Conservation (phyloP, 2,113 vertebrate species). For the Campylomormyrus tamandua region DNA sequence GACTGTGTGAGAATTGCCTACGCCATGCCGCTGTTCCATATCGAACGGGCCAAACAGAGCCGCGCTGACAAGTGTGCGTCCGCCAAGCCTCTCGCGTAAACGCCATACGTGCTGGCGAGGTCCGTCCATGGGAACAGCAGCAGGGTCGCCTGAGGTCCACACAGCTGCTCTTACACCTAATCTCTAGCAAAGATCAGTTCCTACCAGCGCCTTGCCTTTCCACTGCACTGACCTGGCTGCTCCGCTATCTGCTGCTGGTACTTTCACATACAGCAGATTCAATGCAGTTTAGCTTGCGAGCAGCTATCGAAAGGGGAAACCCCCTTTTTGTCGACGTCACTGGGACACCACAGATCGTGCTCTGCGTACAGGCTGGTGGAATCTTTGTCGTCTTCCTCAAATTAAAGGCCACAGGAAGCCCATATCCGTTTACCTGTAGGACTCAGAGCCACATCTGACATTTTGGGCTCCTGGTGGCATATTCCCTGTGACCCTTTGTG, state of each 20-base stretch:
- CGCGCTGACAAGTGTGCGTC: neutral
- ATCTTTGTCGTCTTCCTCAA: neutral
- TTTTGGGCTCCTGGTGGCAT: constrained; percentile 23
- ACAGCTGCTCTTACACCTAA: neutral
- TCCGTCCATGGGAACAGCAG: neutral
- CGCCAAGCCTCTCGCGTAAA: neutral
- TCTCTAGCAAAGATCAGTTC: neutral
- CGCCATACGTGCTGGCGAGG: neutral
- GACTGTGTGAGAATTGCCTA: neutral
- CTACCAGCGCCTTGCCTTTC: neutral
- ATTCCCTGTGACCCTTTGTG: constrained; percentile 44
- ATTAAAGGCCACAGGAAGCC: neutral
- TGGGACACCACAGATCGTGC: neutral
- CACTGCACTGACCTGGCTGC: neutral
- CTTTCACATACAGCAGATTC: neutral
- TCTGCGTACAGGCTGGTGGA: neutral
- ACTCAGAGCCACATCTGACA: neutral
- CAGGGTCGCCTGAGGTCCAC: neutral
- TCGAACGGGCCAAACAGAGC: neutral
- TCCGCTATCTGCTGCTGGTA: neutral
- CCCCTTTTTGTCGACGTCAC: neutral
- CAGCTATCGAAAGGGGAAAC: neutral
- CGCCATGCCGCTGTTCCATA: neutral
- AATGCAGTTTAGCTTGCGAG: neutral
- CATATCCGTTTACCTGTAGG: neutral